Evolutionary conservation across 1,140 invertebrate genomes (phyloP).

Genomic region (Drosophila busckii): DNA sequence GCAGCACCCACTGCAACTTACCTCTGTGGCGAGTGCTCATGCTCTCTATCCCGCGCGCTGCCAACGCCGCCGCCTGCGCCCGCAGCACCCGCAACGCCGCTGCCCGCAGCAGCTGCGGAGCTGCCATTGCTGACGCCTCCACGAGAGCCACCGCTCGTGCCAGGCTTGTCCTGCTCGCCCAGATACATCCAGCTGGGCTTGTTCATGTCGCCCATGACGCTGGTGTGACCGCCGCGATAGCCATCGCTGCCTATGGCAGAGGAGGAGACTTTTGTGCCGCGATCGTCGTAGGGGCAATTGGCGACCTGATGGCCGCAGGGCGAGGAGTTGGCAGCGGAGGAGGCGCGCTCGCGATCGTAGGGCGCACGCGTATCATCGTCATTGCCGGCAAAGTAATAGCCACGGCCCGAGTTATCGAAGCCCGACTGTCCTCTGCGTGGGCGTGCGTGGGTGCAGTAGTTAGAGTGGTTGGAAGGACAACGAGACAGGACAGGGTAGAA

Average conservation of each 20-base stretch:
- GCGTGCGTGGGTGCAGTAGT: conserved; percentile 34
- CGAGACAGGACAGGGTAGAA: conserved; percentile 19
- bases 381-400: conserved; percentile 79
- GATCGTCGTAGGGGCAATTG: conserved; percentile 57
- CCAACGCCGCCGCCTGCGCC: conserved; percentile 23
- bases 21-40: conserved; percentile 69
- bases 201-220: conserved; percentile 32
- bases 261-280: conserved; percentile 55
- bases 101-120: conserved; percentile 1
- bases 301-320: conserved; percentile 52
- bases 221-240: conserved; percentile 53
- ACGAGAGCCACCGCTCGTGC: conserved; percentile 3
- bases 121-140: conserved; percentile 8
- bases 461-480: conserved; percentile 23
- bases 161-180: conserved; percentile 60
- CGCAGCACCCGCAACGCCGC: conserved; percentile 6
- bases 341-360: conserved; percentile 31
- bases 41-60: conserved; percentile 30
- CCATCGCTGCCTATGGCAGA: conserved; percentile 58
- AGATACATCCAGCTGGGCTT: conserved; percentile 64
- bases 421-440: conserved; percentile 69
- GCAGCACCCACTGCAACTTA: conserved; percentile 71
- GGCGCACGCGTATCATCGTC: conserved; percentile 55
- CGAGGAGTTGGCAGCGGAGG: conserved; percentile 5
- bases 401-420: conserved; percentile 79